These are phyloP conservation scores for Capitulum mitella DNA, from an alignment of 2,888 invertebrate genomes.

Conservation along the genomic window DNA sequence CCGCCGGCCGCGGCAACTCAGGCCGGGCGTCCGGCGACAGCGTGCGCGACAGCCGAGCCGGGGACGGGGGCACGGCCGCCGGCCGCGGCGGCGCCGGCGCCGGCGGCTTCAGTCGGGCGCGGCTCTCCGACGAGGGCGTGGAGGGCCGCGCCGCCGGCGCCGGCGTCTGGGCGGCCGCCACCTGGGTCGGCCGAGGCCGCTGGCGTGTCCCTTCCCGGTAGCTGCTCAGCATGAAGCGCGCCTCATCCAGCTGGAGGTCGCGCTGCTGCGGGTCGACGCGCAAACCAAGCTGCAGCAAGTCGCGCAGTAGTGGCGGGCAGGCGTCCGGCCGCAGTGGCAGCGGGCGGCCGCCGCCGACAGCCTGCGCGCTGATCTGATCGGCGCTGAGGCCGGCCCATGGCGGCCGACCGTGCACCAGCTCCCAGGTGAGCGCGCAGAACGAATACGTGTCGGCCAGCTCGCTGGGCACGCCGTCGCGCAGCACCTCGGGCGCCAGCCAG, in stretches of 20 bases:
- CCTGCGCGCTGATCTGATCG: slow-evolving; percentile 29
- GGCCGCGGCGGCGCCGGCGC: background rate
- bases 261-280: background rate
- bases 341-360: slow-evolving; percentile 31
- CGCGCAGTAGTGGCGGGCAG: background rate
- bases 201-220: background rate
- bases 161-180: background rate
- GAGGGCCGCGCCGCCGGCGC: background rate
- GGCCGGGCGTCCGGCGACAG: background rate
- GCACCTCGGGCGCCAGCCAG: slow-evolving; percentile 48
- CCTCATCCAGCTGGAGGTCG: slow-evolving; percentile 16
- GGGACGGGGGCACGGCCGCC: background rate
- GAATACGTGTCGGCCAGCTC: slow-evolving; percentile 45
- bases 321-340: background rate
- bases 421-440: slow-evolving; percentile 46
- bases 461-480: slow-evolving; percentile 41
- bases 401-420: slow-evolving; percentile 39
- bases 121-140: background rate
- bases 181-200: background rate
- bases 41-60: background rate
- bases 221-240: slow-evolving; percentile 5
- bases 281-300: background rate
- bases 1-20: background rate
- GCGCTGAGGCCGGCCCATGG: slow-evolving; percentile 35
- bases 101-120: background rate